Evolutionary conservation across 2,888 invertebrate genomes (phyloP), one percentile per base, ranked within the genome.

Genomic region (Idaea aversata): DNA sequence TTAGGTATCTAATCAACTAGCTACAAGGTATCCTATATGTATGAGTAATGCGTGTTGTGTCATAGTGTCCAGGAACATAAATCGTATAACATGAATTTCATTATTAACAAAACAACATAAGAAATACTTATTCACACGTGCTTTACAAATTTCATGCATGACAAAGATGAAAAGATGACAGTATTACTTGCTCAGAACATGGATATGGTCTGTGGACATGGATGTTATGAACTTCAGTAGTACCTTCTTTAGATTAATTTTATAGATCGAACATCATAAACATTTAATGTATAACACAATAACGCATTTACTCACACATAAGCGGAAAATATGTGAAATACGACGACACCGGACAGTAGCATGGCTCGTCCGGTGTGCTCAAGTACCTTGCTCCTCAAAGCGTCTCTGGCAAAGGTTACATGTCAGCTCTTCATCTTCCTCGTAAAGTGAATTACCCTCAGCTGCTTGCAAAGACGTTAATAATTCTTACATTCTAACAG

Each of bases 381-480:
- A 88, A 91, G 94, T 95, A 95, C 95, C 95, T 95, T 95, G 95
- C 93, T 95, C 95, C 93, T 95, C 95, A 94, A 95, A 95, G 88
- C 95, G 95, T 94, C 95, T 95, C 94, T 95, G 95, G 94, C 95
- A 95, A 93, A 95, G 95, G 90, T 95, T 95, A 93, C 95, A 95
- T 93, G 94, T 94, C 91, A 94, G 94, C 91, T 94, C 94, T 93
- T 94, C 94, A 87, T 94, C 94, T 92, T 94, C 94, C 88, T 94
- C 93, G 90, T 93, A 93, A 92, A 94, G 93, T 88, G 93, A 93
- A 84, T 88, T 88, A 92, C 94, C 94, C 87, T 94, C 93, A 93
- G 94, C 94, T 94, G 94, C 93, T 94, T 93, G 94, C 94, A 94
- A 93, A 94, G 93, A 94, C 93, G 93, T 92, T 90, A 47, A 47